These are phyloP conservation scores for Diarsia dahlii DNA, from an alignment of 2,888 invertebrate genomes.

Conservation along the genomic window DNA sequence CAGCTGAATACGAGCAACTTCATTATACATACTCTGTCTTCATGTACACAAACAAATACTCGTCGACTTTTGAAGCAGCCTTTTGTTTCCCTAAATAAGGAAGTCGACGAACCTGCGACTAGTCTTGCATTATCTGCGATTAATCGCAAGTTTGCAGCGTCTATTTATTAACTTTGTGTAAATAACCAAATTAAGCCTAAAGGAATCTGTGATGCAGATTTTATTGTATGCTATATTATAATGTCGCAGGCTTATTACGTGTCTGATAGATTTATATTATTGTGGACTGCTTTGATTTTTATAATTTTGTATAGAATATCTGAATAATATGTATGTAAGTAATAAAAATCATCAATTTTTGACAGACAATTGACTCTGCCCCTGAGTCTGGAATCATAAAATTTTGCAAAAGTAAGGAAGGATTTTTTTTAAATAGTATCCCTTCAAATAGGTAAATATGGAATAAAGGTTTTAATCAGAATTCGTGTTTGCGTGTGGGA, in stretches of 20 bases:
- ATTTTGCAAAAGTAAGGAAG: no score
- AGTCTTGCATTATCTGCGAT: constrained; percentile 33
- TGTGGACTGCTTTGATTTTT: constrained; percentile 32
- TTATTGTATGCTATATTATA: constrained; percentile 13
- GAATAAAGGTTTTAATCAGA: no score
- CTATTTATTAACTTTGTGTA: constrained; percentile 45
- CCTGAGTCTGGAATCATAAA: no score
- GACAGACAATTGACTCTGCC: no score
- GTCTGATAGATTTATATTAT: constrained; percentile 18
- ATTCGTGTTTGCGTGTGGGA: no score
- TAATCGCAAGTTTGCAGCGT: constrained; percentile 41
- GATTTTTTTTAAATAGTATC: neutral
- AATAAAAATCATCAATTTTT: neutral
- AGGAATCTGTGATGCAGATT: constrained; percentile 61
- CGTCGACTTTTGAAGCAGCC: neutral
- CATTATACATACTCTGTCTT: neutral
- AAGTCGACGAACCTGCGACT: constrained; percentile 39
- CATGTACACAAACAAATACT: neutral
- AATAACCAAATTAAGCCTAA: constrained; percentile 53
- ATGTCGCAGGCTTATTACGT: constrained; percentile 34
- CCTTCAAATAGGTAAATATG: neutral
- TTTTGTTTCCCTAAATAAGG: constrained; percentile 31
- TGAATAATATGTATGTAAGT: neutral
- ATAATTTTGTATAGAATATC: neutral
- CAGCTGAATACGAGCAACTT: neutral